phyloP scores from a whole-genome alignment of 2,888 invertebrate genomes.

The Ormyrus rosae region DNA sequence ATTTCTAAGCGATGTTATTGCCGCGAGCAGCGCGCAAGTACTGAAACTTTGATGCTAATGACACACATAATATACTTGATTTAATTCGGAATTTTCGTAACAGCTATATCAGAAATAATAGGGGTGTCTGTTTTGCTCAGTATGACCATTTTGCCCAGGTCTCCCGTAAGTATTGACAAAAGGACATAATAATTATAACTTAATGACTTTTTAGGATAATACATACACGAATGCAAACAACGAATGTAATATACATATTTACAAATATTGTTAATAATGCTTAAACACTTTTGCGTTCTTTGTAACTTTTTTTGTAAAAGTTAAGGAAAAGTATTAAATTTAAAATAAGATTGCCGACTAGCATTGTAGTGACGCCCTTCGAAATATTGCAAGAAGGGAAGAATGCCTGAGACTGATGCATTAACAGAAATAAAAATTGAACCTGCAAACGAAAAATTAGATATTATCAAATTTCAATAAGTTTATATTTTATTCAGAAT shows the following conservation, averaged over 20 bases:
- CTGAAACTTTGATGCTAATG: too few relatives aligned
- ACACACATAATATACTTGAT: too few relatives aligned
- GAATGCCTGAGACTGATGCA: slow-evolving; percentile 77
- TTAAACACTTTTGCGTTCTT: slow-evolving; percentile 16
- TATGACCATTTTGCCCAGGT: too few relatives aligned
- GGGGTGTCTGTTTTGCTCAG: too few relatives aligned
- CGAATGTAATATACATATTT: slow-evolving; percentile 46
- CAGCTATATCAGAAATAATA: too few relatives aligned
- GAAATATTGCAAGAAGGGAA: slow-evolving; percentile 78
- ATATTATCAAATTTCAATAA: background rate
- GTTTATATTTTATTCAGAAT: background rate
- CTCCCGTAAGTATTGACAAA: too few relatives aligned
- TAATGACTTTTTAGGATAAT: background rate
- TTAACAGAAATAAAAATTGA: slow-evolving; percentile 81
- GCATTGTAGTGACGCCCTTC: slow-evolving; percentile 75
- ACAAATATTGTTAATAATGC: slow-evolving; percentile 38
- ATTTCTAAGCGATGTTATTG: too few relatives aligned
- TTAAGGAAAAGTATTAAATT: slow-evolving; percentile 83
- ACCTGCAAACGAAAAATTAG: slow-evolving; percentile 74
- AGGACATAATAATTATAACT: too few relatives aligned
- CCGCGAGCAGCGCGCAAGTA: too few relatives aligned
- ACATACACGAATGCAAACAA: background rate
- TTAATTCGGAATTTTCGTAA: too few relatives aligned
- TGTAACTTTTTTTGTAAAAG: slow-evolving; percentile 80
- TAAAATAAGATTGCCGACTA: slow-evolving; percentile 79